Base-by-base conservation (phyloP, 2,888 invertebrate species). In the Sarcophaga subvicina region DNA sequence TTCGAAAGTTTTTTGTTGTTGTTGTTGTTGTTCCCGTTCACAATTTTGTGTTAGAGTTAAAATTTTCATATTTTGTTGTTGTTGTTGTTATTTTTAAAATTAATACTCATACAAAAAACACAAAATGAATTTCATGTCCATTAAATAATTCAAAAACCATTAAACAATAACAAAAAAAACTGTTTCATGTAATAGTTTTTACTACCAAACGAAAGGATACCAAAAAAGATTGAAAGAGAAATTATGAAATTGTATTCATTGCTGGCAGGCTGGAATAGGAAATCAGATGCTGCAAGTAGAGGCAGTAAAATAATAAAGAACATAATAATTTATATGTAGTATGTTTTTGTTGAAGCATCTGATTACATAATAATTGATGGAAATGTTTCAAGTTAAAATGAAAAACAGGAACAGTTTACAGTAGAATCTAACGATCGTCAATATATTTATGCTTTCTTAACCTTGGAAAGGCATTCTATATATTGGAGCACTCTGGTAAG, bases 81-180 rank as follows among this genome's bases (percentile, higher is more conserved):
- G 37, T 10, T 10, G 37, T 10, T 37, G 37, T 37, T 37, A 10
- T 67, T 79, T 73, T 69, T 22, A 64, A 62, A 83, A 83, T 72
- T 72, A 78, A 75, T 70, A 62, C 75, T 83, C 54, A 69, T 76
- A 78, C 59, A 75, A 62, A 78, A 75, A 78, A 75, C 69, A 73
- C 59, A 84, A 76, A 87, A 81, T 66, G 49, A 87, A 84, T 66
- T 82, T 78, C 78, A 70, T 75, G 75, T 79, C 78, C 84, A 87
- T 82, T 84, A 84, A 87, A 87, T 87, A 82, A 87, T 87, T 87
- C 87, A 87, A 79, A 87, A 87, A 84, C 81, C 87, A 84, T 87
- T 87, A 87, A 87, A 84, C 84, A 87, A 84, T 84, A 84, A 84
- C 79, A 67, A 81, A 87, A 87, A 83, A 37, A 81, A 79, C 45